phyloP scores from a whole-genome alignment of 2,113 vertebrate genomes.

The Pygoscelis adeliae region DNA sequence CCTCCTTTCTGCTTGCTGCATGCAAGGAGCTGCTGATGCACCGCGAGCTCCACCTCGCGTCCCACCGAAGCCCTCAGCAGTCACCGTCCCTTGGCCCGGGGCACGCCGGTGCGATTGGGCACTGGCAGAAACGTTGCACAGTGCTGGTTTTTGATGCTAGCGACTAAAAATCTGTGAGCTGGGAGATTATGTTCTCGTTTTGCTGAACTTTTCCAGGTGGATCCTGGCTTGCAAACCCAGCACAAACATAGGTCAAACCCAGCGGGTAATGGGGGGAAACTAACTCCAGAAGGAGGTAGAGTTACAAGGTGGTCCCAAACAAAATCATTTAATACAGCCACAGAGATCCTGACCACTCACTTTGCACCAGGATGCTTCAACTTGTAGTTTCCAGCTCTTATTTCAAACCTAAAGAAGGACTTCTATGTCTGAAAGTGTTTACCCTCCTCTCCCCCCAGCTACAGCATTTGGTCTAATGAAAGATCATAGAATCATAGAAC shows the following conservation, averaged over 20 bases:
- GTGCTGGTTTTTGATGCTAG: neutral
- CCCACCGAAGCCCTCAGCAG: neutral
- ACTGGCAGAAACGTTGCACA: neutral
- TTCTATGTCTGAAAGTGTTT: too few relatives aligned
- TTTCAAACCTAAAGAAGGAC: neutral
- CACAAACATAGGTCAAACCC: too few relatives aligned
- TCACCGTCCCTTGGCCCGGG: neutral
- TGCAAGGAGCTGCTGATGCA: neutral
- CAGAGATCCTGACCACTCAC: neutral
- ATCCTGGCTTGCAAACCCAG: neutral
- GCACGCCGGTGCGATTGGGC: neutral
- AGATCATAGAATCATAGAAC: neutral
- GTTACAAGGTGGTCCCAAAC: neutral
- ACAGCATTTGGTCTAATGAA: neutral
- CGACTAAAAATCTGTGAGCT: accelerated
- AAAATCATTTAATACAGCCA: neutral
- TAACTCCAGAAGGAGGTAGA: neutral
- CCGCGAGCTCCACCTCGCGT: neutral
- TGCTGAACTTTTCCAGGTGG: neutral
- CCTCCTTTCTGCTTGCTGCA: neutral
- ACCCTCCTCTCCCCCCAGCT: neutral
- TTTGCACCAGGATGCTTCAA: neutral
- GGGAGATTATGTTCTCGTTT: too few relatives aligned
- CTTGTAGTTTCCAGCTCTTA: neutral
- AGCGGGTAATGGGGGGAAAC: neutral